phyloP scores from a whole-genome alignment of 2,797 vertebrate species.

The Pseudochromis fuscus region DNA sequence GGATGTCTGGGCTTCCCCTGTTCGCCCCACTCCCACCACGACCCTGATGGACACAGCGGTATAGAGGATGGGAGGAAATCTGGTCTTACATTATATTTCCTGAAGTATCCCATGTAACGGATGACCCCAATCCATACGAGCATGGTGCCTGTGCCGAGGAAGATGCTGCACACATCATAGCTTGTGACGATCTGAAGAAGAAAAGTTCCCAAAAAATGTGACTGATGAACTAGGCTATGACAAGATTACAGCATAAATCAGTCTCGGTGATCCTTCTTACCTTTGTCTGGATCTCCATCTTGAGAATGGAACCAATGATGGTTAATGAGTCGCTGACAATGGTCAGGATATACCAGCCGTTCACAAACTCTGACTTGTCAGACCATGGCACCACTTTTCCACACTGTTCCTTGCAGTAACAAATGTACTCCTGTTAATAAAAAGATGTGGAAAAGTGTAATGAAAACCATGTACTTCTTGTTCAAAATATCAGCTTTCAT shows the following conservation, averaged over 20 bases:
- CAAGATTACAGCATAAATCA: background rate
- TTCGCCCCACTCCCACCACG: too few relatives aligned
- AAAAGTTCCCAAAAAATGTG: background rate
- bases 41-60: too few relatives aligned
- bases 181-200: conserved; percentile 87
- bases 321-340: conserved; percentile 90
- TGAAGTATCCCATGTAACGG: conserved; percentile 95
- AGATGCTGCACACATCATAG: conserved; percentile 96
- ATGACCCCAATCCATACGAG: conserved; percentile 96
- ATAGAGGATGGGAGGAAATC: too few relatives aligned
- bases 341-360: conserved; percentile 95
- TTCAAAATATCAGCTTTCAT: background rate
- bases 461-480: too few relatives aligned
- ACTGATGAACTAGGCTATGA: background rate
- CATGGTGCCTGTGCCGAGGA: conserved; percentile 94
- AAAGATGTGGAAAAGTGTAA: too few relatives aligned
- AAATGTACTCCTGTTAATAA: conserved; percentile 87
- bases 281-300: conserved; percentile 96
- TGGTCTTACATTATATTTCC: conserved; percentile 94
- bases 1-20: too few relatives aligned
- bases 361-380: conserved; percentile 93
- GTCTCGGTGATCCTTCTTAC: conserved; percentile 55
- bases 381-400: conserved; percentile 85
- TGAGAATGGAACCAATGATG: conserved; percentile 91
- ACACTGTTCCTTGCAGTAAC: conserved; percentile 82